Conservation (phyloP, 1,140 invertebrate species). For the Parapsyche elsis region DNA sequence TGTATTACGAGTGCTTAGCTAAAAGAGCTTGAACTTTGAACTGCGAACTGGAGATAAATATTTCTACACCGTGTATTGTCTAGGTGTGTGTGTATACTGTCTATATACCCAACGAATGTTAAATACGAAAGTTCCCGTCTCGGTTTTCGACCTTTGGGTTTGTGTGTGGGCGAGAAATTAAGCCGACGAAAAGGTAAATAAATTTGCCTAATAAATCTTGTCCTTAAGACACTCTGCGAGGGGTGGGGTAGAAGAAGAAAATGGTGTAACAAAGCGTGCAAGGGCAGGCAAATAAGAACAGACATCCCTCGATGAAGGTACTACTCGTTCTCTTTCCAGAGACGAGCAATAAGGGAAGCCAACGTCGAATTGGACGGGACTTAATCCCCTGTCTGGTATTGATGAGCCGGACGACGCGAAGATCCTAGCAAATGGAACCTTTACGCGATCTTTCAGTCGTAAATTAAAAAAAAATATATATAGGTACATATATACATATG, state of each 20-base stretch:
- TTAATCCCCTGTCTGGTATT: background rate
- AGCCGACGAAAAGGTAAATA: slow-evolving; percentile 7
- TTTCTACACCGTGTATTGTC: background rate
- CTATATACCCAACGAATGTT: too few relatives aligned
- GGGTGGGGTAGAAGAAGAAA: background rate
- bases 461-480: background rate
- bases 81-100: background rate
- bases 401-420: background rate
- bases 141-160: background rate
- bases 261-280: background rate
- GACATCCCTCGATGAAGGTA: too few relatives aligned
- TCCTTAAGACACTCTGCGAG: background rate
- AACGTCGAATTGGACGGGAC: background rate
- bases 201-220: slow-evolving; percentile 1
- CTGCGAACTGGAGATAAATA: too few relatives aligned
- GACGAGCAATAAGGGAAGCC: background rate
- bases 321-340: too few relatives aligned
- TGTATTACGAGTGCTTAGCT: too few relatives aligned
- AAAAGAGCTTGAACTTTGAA: too few relatives aligned
- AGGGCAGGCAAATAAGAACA: background rate
- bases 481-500: too few relatives aligned
- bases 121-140: background rate
- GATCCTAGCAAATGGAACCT: background rate
- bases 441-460: background rate
- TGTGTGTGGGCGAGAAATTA: background rate